Evolutionary conservation across 2,797 vertebrate species (phyloP).

Genomic region (Oreochromis grahami): DNA sequence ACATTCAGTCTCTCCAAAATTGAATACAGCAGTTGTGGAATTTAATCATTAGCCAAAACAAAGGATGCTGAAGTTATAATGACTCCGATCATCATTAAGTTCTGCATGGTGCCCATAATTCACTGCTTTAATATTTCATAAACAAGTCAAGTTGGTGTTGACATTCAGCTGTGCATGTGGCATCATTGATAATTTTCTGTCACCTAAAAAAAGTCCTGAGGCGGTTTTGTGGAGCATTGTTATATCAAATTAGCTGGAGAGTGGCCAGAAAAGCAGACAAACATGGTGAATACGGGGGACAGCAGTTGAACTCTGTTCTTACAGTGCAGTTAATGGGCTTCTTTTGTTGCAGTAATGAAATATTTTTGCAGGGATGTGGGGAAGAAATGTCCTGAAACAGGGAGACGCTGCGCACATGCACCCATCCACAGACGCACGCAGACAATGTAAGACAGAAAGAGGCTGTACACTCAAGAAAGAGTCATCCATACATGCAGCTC

Average conservation of each 20-base stretch:
- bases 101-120: slow-evolving; percentile 72
- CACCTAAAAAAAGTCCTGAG: slow-evolving; percentile 76
- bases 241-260: slow-evolving; percentile 86
- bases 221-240: slow-evolving; percentile 78
- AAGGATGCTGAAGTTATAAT: slow-evolving; percentile 74
- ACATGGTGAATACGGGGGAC: slow-evolving; percentile 70
- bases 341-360: slow-evolving; percentile 84
- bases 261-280: slow-evolving; percentile 78
- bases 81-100: slow-evolving; percentile 79
- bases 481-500: slow-evolving; percentile 7
- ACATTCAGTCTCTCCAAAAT: slow-evolving; percentile 69
- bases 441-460: slow-evolving; percentile 34
- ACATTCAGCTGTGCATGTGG: slow-evolving; percentile 80
- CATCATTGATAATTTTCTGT: slow-evolving; percentile 82
- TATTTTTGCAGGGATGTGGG: slow-evolving; percentile 67
- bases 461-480: background rate
- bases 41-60: slow-evolving; percentile 78
- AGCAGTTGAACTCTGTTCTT: slow-evolving; percentile 74
- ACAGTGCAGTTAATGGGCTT: slow-evolving; percentile 79
- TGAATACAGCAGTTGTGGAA: slow-evolving; percentile 75
- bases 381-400: slow-evolving; percentile 65
- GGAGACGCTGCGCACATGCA: slow-evolving; percentile 32
- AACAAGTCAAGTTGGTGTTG: slow-evolving; percentile 80
- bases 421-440: slow-evolving; percentile 25
- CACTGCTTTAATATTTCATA: slow-evolving; percentile 80